Conservation (phyloP, 1,140 invertebrate species). For the Heliconius melpomene region DNA sequence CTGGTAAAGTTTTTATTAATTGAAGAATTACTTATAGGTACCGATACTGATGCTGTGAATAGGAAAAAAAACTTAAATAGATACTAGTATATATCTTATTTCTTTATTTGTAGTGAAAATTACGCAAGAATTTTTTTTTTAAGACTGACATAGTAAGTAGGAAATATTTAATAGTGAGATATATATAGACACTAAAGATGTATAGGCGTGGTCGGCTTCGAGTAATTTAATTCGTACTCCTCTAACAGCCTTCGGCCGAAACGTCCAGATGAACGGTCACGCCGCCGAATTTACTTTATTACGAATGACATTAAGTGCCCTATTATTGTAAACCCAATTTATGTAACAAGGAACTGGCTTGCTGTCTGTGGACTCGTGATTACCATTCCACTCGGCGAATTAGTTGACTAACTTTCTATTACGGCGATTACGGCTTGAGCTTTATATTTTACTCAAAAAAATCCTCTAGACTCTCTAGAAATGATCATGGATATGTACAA, state of each 20-base stretch:
- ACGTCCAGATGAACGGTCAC: constrained; percentile 66
- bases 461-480: background rate
- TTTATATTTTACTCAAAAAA: background rate
- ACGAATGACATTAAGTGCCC: constrained; percentile 61
- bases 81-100: too few species aligned
- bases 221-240: constrained; percentile 68
- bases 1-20: too few species aligned
- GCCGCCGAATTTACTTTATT: constrained; percentile 67
- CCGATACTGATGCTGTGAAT: too few species aligned
- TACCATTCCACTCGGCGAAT: constrained; percentile 45
- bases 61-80: too few species aligned
- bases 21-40: too few species aligned
- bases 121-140: background rate
- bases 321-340: constrained; percentile 63
- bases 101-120: background rate
- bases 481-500: background rate
- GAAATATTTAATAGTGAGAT: background rate
- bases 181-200: constrained; percentile 30
- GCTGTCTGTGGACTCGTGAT: constrained; percentile 37
- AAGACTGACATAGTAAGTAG: too few species aligned
- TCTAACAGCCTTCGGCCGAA: constrained; percentile 65
- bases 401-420: constrained; percentile 31
- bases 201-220: constrained; percentile 45
- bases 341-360: constrained; percentile 42
- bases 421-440: background rate